Evolutionary conservation across 2,113 vertebrate species (phyloP).

Genomic region (Megaceryle torquata): DNA sequence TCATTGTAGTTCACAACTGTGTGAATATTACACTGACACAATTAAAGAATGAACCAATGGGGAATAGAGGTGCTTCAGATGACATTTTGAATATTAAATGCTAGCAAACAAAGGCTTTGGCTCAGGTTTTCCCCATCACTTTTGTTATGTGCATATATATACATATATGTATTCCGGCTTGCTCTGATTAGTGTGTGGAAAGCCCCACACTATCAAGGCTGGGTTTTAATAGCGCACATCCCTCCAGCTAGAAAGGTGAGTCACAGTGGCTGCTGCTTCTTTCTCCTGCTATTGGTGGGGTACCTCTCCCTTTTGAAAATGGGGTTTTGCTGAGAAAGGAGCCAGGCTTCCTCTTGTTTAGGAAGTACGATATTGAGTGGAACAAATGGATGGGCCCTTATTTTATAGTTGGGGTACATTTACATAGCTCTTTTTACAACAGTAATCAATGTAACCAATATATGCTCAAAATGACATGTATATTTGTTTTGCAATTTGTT

Average conservation of each 20-base stretch:
- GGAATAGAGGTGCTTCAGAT: not conserved
- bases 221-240: not conserved
- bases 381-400: not conserved
- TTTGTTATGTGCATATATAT: not conserved
- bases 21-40: not conserved
- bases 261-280: not conserved
- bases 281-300: not conserved
- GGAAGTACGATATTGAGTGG: not conserved
- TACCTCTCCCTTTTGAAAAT: not conserved
- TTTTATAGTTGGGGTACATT: not conserved
- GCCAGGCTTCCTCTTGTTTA: not conserved
- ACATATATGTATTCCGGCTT: not conserved
- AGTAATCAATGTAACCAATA: not conserved
- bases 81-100: not conserved
- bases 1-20: not conserved
- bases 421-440: not conserved
- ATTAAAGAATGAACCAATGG: not conserved
- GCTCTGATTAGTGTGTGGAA: not conserved
- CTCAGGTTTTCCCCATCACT: not conserved
- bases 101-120: not conserved
- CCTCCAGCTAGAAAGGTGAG: not conserved
- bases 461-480: not conserved
- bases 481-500: not conserved
- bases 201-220: not conserved
- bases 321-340: not conserved